Percentiles rank a stretch among this genome's conserved stretches.
phyloP scores from a whole-genome alignment of 2,113 vertebrate genomes.

The Myrmophylax atrothorax region DNA sequence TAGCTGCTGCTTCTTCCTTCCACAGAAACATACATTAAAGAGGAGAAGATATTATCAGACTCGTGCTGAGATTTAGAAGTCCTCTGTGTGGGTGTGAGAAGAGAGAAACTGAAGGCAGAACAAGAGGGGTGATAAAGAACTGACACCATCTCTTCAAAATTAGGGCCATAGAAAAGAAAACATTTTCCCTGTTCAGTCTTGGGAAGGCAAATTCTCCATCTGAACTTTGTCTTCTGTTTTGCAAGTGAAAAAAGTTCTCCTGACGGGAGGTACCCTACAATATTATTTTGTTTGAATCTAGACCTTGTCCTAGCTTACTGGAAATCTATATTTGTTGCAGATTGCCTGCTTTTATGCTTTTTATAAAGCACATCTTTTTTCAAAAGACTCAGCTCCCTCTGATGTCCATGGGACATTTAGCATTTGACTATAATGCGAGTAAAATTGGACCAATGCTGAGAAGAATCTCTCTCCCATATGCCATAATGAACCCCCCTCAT shows the following conservation, averaged over 20 bases:
- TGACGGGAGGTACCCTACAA: not conserved
- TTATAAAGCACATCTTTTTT: not conserved
- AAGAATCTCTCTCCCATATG: constrained; percentile 24
- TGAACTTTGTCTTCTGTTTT: not conserved
- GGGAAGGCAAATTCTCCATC: not conserved
- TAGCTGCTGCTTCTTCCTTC: not conserved
- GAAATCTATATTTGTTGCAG: constrained; percentile 5
- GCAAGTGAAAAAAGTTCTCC: not conserved
- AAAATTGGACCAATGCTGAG: constrained; percentile 42
- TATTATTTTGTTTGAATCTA: not conserved
- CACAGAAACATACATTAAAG: not conserved
- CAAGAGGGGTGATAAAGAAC: not conserved
- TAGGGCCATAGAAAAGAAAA: not conserved
- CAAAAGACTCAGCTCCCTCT: not conserved
- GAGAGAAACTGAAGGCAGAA: not conserved
- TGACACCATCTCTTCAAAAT: not conserved
- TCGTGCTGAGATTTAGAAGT: constrained; percentile 23
- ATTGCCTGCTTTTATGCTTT: not conserved
- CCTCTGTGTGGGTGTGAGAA: not conserved
- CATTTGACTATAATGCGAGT: constrained; percentile 13
- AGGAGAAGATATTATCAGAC: constrained; percentile 3
- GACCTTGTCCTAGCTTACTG: not conserved
- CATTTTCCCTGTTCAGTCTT: not conserved
- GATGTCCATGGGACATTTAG: constrained; percentile 29
- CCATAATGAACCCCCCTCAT: not conserved